phyloP scores from a whole-genome alignment of 2,888 invertebrate species.

The Helicoverpa assulta region DNA sequence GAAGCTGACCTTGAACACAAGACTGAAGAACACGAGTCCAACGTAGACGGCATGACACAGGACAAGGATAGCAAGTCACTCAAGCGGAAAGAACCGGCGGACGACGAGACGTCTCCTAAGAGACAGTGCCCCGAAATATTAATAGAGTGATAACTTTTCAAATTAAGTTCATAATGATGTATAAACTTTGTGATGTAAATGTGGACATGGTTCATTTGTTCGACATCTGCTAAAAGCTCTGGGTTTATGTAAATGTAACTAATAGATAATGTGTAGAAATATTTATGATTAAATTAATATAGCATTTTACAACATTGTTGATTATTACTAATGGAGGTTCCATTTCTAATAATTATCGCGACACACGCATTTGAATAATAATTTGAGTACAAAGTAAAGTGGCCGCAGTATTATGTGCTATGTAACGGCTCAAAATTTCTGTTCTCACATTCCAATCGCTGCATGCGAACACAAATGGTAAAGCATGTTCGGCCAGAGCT shows the following conservation, averaged over 20 bases:
- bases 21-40: conserved; percentile 74
- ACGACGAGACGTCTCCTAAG: conserved; percentile 82
- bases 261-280: conserved; percentile 78
- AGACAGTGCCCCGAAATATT: conserved; percentile 84
- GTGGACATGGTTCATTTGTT: conserved; percentile 73
- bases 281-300: conserved; percentile 84
- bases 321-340: conserved; percentile 73
- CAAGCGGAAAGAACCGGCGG: conserved; percentile 81
- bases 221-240: conserved; percentile 74
- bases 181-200: conserved; percentile 72
- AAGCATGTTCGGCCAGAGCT: conserved; percentile 79
- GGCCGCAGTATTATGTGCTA: conserved; percentile 64
- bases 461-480: conserved; percentile 68
- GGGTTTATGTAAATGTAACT: conserved; percentile 75
- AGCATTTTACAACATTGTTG: conserved; percentile 78
- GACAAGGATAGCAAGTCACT: conserved; percentile 75
- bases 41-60: conserved; percentile 70
- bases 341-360: conserved; percentile 65
- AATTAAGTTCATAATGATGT: conserved; percentile 58
- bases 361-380: conserved; percentile 66
- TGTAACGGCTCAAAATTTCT: conserved; percentile 68
- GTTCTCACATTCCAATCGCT: conserved; percentile 83
- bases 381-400: conserved; percentile 73
- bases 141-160: conserved; percentile 76
- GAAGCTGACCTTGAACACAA: conserved; percentile 66